These are phyloP conservation scores for Megatriorchis doriae DNA, from an alignment of 2,113 vertebrate species.

Conservation along the genomic window DNA sequence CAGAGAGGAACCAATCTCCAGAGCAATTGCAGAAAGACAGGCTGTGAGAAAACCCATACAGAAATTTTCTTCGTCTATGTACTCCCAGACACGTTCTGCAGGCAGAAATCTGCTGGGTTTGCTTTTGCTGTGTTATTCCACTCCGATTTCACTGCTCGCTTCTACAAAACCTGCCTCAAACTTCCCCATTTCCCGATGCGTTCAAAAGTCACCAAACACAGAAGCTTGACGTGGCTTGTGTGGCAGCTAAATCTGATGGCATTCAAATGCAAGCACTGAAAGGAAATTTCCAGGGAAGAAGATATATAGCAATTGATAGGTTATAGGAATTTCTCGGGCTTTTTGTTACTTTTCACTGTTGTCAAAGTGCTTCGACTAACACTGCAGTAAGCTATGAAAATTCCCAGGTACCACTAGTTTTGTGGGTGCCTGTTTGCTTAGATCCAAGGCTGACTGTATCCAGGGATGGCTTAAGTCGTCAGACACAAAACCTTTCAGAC, in stretches of 20 bases:
- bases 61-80: background rate
- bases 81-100: background rate
- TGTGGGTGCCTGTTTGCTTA: background rate
- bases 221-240: background rate
- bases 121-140: background rate
- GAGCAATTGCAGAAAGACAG: background rate
- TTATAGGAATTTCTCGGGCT: background rate
- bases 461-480: background rate
- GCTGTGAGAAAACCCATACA: background rate
- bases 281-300: background rate
- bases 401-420: background rate
- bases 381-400: background rate
- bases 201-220: background rate
- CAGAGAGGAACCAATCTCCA: background rate
- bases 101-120: background rate
- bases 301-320: accelerated
- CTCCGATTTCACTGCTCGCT: background rate
- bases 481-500: background rate
- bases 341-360: background rate
- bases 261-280: background rate
- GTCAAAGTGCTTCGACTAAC: background rate
- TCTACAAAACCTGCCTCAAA: background rate
- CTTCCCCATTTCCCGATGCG: background rate
- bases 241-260: background rate
- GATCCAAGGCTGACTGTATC: background rate